Percentiles rank a stretch among this genome's conserved stretches.
These are phyloP conservation scores for Lasioglossum leucozonium DNA, from an alignment of 2,888 invertebrate species.

Conservation along the genomic window DNA sequence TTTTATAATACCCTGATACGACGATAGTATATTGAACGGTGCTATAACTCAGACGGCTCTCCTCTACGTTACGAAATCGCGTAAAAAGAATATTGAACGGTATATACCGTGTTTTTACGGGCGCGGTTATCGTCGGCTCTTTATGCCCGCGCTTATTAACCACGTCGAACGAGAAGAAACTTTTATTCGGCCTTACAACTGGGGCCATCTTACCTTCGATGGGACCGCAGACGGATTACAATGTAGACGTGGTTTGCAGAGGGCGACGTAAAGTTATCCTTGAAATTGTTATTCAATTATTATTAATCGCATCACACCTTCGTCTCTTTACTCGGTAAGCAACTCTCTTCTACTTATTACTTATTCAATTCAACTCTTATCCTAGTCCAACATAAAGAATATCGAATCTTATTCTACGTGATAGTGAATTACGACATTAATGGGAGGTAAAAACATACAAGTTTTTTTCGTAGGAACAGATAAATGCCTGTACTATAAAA, in stretches of 20 bases:
- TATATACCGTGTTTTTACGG: conserved; percentile 16
- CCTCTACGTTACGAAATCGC: conserved; percentile 22
- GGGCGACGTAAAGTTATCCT: no score
- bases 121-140: conserved; percentile 12
- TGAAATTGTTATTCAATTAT: no score
- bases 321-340: no score
- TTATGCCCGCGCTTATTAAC: conserved; percentile 33
- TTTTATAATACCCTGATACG: conserved; percentile 39
- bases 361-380: no score
- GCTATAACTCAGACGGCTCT: conserved; percentile 30
- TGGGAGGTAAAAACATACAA: no score
- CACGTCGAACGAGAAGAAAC: conserved; percentile 9
- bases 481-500: no score
- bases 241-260: background rate
- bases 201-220: background rate
- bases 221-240: background rate
- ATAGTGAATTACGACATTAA: no score
- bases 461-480: no score
- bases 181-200: background rate
- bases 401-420: no score
- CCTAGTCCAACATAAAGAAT: no score
- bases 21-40: conserved; percentile 29
- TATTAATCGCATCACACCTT: no score
- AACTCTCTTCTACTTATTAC: no score
- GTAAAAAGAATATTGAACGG: conserved; percentile 33